Base-by-base conservation (phyloP, 2,797 vertebrate genomes). In the Gastrophryne carolinensis region DNA sequence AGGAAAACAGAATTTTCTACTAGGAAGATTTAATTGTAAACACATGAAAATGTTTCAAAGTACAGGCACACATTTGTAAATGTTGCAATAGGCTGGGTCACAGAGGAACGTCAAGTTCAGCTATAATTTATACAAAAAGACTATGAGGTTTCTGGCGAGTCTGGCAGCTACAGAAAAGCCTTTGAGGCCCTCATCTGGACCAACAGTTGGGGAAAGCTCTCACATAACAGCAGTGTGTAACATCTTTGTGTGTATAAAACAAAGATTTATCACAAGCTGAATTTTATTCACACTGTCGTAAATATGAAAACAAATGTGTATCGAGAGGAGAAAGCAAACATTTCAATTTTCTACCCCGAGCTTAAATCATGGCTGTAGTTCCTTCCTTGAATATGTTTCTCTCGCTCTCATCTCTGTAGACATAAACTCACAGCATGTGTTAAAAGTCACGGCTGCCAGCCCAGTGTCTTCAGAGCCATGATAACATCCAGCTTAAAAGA, bases 201-300 rank as follows among this genome's bases (percentile, higher is more conserved):
- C 32, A 60, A 21, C 35, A 39, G 21, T 37, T 10, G 13, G 24
- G 13, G 24, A 47, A 1, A 41, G 15, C 39, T 41, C 39, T 41
- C 13, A 41, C 17, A 41, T 41, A 41, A 41, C 39, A 13, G 2
- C 10, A 41, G 44, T 63, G 24, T 63, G 61, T 26, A 24, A 47
- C 17, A 47, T 11, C 26, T 30, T 6, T 27, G 5, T 3, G 21
- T 3, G 21, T 35, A 24, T 12, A 52, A 24, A 35, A 66, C 63
- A 67, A 53, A 37, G 13, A 9, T 24, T 53, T 53, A 67, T 66
- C 47, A 52, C 47, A 67, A 66, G 64, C 49, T 67, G 64, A 21
- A 27, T 23, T 35, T 67, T 30, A 66, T 52, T 52, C 47, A 37
- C n/a, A 37, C 3, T 53, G 10, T 53, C n/a, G 30, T 26, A 53